These are phyloP conservation scores for Achatina immaculata DNA, from an alignment of 1,140 invertebrate species.

Conservation along the genomic window DNA sequence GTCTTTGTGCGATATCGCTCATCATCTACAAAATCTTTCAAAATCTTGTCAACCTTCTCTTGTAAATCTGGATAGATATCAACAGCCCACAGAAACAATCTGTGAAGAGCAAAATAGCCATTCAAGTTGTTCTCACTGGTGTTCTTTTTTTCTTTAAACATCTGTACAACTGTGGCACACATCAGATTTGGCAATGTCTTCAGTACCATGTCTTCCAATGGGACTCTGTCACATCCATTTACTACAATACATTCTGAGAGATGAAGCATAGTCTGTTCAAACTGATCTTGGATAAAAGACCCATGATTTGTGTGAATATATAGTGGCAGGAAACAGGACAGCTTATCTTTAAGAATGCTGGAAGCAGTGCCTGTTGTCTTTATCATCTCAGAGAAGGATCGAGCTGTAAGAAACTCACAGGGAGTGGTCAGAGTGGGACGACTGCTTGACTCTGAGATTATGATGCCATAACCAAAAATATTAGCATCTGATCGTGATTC, in stretches of 20 bases:
- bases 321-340: constrained; percentile 59
- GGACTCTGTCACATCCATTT: constrained; percentile 50
- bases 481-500: constrained; percentile 48
- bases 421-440: constrained; percentile 58
- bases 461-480: constrained; percentile 59
- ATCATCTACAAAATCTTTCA: constrained; percentile 52
- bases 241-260: constrained; percentile 49
- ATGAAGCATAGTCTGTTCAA: constrained; percentile 53
- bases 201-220: constrained; percentile 54
- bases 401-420: constrained; percentile 55
- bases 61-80: constrained; percentile 57
- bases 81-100: constrained; percentile 59
- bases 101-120: constrained; percentile 61
- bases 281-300: constrained; percentile 43
- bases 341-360: constrained; percentile 59
- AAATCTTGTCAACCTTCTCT: not conserved
- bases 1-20: constrained; percentile 54
- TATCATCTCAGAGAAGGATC: constrained; percentile 56
- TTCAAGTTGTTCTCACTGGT: constrained; percentile 61
- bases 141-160: constrained; percentile 62
- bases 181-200: constrained; percentile 62
- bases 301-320: constrained; percentile 60
- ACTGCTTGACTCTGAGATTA: constrained; percentile 51
- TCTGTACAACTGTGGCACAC: constrained; percentile 59
- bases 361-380: constrained; percentile 52